Base-by-base conservation (phyloP, 23 tunicate species). In the Ascidia mentula region DNA sequence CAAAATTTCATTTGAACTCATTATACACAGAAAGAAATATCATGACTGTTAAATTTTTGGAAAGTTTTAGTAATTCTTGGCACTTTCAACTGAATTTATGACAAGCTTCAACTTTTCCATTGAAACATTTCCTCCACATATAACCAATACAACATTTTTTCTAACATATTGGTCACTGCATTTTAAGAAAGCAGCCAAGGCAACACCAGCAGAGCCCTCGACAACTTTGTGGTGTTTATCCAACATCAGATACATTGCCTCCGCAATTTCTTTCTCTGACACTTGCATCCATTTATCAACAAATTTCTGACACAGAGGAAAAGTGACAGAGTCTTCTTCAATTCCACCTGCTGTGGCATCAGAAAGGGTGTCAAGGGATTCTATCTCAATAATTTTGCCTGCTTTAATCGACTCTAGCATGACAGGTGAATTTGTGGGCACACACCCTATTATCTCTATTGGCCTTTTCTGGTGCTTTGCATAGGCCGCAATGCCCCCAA, bases 201-300 rank as follows among this genome's bases (percentile, higher is more conserved):
- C 99, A 6, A 90, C 95, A 30, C 89, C 99, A 18, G 99, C 99
- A 17, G 99, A 79, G 0, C 99, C 99, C 83, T 95, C 99, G 1
- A 95, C 42, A 2, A 95, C 88, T 83, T 89, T 85, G 35, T 86
- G 85, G 45, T 89, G 98, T 33, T 79, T 72, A 4, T 85, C 87
- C 59, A 89, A 69, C 89, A 90, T 71, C 40, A 80, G 9, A 46
- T 60, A 87, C 76, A 95, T 73, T 9, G 99, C 96, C 36, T 76
- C 31, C 40, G 89, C 82, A 13, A 95, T 95, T 45, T 95, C 99
- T 20, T 86, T 60, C 76, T 95, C 99, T 9, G 87, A 40, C 6
- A 95, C 99, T 31, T 77, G 40, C 32, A 95, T 87, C 96, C 96
- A 95, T 6, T 80, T 75, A 60, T 95, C 99, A 40, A 95, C 86